phyloP scores from a whole-genome alignment of 2,888 invertebrate genomes.

The Chirona hameri region DNA sequence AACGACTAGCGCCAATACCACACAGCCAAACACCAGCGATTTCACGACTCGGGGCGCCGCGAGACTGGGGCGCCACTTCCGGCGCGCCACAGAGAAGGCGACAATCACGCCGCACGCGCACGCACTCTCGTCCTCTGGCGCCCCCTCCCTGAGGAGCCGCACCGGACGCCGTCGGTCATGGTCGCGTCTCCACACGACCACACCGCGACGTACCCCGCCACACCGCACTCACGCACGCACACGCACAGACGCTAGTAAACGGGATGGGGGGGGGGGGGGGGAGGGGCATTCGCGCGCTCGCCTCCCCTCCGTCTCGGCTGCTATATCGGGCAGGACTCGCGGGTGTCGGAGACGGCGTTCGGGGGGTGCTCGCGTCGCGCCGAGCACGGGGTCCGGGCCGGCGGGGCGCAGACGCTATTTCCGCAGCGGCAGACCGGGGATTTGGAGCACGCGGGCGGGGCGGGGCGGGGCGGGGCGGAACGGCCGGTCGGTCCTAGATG shows the following conservation, averaged over 20 bases:
- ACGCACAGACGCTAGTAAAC: neutral
- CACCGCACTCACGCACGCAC: neutral
- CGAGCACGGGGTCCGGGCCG: too few relatives aligned
- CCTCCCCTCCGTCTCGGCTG: too few relatives aligned
- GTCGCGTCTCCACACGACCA: too few relatives aligned
- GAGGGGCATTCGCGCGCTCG: too few relatives aligned
- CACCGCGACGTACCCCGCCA: neutral
- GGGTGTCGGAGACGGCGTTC: too few relatives aligned
- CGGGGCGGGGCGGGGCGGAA: neutral
- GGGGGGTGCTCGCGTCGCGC: too few relatives aligned
- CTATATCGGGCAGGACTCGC: too few relatives aligned
- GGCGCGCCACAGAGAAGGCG: neutral
- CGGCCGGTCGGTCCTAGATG: neutral
- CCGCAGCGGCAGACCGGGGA: too few relatives aligned
- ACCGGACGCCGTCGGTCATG: neutral
- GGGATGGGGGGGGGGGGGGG: neutral
- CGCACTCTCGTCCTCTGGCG: too few relatives aligned
- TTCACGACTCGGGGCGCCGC: neutral
- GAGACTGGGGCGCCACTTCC: neutral
- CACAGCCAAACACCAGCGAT: constrained; percentile 8
- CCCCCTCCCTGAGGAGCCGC: neutral
- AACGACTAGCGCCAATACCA: constrained; percentile 9
- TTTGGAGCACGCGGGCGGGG: neutral
- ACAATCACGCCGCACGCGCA: neutral
- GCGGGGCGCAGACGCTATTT: too few relatives aligned